These are phyloP conservation scores for Amphimallon solstitiale DNA, from an alignment of 2,888 invertebrate species.

Conservation along the genomic window DNA sequence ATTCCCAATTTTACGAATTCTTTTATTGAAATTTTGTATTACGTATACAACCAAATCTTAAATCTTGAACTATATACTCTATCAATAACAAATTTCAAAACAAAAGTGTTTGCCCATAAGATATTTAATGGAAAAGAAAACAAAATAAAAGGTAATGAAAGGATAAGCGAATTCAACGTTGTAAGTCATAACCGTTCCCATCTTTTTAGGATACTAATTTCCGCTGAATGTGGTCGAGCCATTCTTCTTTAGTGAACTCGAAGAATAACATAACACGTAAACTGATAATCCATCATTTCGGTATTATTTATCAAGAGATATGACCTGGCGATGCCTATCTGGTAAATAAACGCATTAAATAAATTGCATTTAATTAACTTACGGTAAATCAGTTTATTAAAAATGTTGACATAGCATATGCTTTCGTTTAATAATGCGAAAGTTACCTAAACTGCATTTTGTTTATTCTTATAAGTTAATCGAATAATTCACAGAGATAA, in stretches of 20 bases:
- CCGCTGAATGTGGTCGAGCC: neutral
- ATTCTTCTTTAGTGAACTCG: conserved; percentile 14
- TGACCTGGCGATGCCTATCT: neutral
- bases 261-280: conserved; percentile 26
- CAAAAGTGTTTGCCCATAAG: neutral
- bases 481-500: no score
- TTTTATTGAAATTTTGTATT: no score
- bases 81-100: no score
- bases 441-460: neutral
- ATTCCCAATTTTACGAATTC: no score
- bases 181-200: conserved; percentile 8
- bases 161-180: neutral
- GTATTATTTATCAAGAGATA: conserved; percentile 16
- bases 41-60: no score
- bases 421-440: neutral
- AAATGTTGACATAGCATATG: no score
- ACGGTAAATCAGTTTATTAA: conserved; percentile 4
- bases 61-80: no score
- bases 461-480: neutral
- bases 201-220: conserved; percentile 24
- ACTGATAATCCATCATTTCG: conserved; percentile 28
- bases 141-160: neutral
- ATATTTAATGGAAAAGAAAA: neutral
- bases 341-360: conserved; percentile 16
- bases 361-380: conserved; percentile 27